Percentiles rank a stretch among this genome's conserved stretches.
Evolutionary conservation across 1,140 invertebrate species (phyloP).

Genomic region (Drosophila rufa): DNA sequence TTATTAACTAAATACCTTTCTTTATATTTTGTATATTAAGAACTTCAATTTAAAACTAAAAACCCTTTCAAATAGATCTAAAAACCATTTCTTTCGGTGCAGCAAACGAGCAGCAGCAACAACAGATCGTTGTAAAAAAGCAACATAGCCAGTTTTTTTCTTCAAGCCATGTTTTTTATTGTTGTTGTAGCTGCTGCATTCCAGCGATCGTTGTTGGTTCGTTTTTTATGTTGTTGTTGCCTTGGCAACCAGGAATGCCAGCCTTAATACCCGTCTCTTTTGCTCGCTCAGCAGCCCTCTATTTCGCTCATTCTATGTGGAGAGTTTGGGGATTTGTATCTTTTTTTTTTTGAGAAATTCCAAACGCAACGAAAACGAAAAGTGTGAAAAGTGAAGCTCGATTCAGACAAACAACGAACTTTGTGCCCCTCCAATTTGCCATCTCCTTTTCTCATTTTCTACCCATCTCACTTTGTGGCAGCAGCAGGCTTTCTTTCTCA

Average conservation of each 20-base stretch:
- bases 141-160: constrained; percentile 74
- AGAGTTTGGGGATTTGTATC: constrained; percentile 35
- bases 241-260: constrained; percentile 50
- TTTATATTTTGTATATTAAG: too few relatives aligned
- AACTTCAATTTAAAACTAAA: too few relatives aligned
- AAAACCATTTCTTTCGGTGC: constrained; percentile 35
- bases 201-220: constrained; percentile 47
- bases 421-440: constrained; percentile 28
- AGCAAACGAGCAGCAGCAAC: constrained; percentile 29
- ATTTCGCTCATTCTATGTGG: constrained; percentile 34
- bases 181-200: constrained; percentile 66
- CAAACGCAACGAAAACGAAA: constrained; percentile 76
- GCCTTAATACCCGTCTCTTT: constrained; percentile 20
- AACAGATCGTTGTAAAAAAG: constrained; percentile 66
- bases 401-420: constrained; percentile 40
- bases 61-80: neutral
- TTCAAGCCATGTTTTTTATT: constrained; percentile 30
- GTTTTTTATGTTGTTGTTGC: constrained; percentile 19
- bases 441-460: constrained; percentile 17
- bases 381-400: constrained; percentile 80
- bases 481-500: constrained; percentile 7
- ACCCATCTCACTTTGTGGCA: constrained; percentile 5
- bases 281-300: neutral
- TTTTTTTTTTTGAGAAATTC: constrained; percentile 56
- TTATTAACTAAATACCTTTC: neutral